A percentile compares a stretch with the other conserved stretches of the same genome.
phyloP scores from a whole-genome alignment of 2,888 invertebrate genomes.

The Scaeva pyrastri region DNA sequence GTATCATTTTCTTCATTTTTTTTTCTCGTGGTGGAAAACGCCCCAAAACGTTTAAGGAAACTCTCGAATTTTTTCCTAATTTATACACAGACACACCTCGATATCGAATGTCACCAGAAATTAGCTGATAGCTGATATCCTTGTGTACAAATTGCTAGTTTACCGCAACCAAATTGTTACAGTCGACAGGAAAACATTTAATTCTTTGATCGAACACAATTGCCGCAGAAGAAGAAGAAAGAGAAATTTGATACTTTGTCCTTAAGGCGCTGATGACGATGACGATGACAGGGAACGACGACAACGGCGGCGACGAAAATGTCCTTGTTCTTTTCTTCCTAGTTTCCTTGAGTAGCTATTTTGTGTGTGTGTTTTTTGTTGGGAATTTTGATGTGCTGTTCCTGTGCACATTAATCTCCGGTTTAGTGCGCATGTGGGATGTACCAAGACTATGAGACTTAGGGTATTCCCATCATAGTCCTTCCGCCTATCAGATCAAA shows the following conservation, averaged over 20 bases:
- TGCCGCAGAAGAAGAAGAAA: slow-evolving; percentile 52
- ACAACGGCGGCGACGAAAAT: slow-evolving; percentile 40
- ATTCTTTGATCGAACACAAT: slow-evolving; percentile 72
- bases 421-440: slow-evolving; percentile 64
- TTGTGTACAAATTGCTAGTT: slow-evolving; percentile 75
- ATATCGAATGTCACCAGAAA: slow-evolving; percentile 66
- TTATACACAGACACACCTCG: slow-evolving; percentile 5
- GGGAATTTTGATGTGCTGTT: neutral
- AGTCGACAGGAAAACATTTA: slow-evolving; percentile 71
- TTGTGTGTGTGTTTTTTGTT: neutral
- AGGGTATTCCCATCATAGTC: slow-evolving; percentile 32
- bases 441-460: slow-evolving; percentile 52
- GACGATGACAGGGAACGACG: neutral
- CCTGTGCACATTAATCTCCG: slow-evolving; percentile 56
- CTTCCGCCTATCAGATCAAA: slow-evolving; percentile 73
- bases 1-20: neutral
- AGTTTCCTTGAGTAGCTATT: slow-evolving; percentile 26
- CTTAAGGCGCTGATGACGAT: slow-evolving; percentile 52
- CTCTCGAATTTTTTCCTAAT: slow-evolving; percentile 14
- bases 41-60: slow-evolving; percentile 55
- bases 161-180: slow-evolving; percentile 73
- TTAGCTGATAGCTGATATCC: slow-evolving; percentile 72
- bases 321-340: slow-evolving; percentile 56
- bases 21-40: slow-evolving; percentile 11
- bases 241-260: slow-evolving; percentile 60